Conservation (phyloP, 35 echinoderm and acorn worm genomes). For the Anneissia japonica region DNA sequence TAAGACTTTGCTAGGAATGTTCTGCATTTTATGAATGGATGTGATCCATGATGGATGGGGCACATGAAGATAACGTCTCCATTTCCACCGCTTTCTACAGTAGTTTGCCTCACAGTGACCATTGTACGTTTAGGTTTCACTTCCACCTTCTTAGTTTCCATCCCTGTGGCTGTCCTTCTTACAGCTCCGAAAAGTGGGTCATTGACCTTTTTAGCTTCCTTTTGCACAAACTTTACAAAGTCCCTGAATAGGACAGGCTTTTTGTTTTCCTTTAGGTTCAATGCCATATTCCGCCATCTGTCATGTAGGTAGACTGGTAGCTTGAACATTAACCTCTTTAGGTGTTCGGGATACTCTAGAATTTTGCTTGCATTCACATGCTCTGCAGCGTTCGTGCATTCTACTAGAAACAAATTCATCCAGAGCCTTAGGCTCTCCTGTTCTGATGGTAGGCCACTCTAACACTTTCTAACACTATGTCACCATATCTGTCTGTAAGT, state of each 20-base stretch:
- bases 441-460: constrained; percentile 17
- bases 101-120: not conserved
- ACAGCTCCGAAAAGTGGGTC: constrained; percentile 12
- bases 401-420: constrained; percentile 29
- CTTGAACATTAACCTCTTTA: constrained; percentile 4
- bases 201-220: constrained; percentile 15
- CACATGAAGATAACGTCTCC: not conserved
- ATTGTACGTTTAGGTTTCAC: not conserved
- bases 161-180: not conserved
- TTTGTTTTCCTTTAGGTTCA: constrained; percentile 14
- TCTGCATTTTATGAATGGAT: constrained; percentile 30
- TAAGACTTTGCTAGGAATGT: constrained; percentile 18
- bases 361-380: constrained; percentile 24
- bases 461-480: constrained; percentile 6
- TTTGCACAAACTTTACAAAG: constrained; percentile 11
- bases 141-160: not conserved
- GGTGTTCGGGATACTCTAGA: constrained; percentile 26
- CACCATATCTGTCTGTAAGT: constrained; percentile 16
- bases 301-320: constrained; percentile 23
- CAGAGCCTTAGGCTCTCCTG: not conserved
- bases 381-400: constrained; percentile 5
- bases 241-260: constrained; percentile 3
- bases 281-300: constrained; percentile 17
- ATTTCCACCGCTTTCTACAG: not conserved
- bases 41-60: constrained; percentile 40